Evolutionary conservation across 1,140 invertebrate species (phyloP), one percentile per base, ranked within the genome.

Genomic region (Holotrichia oblita): DNA sequence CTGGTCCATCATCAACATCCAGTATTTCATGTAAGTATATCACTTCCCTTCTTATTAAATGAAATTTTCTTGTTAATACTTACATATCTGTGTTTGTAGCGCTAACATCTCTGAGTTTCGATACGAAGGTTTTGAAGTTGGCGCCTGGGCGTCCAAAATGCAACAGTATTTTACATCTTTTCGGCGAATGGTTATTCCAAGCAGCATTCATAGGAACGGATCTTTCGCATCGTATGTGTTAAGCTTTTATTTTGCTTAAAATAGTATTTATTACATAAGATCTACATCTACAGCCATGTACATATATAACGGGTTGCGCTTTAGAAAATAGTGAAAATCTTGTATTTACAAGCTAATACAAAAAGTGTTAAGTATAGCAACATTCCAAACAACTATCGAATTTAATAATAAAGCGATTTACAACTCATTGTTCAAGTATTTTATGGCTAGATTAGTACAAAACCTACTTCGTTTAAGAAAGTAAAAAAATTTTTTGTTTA

Each of bases 141-240:
- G 93, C 94, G n/a, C 90, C 92, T 40, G 88, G 91, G 24, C 90
- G 97, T 77, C 96, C 97, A 9, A 96, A 95, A 84, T 97, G 96
- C 80, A 91, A 91, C 83, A 98, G 96, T 82, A 95, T 99, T 87
- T 90, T 99, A 40, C 97, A 99, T 89, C 88, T 99, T 77, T 98
- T 99, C 88, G 97, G 97, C 12, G 94, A 97, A 85, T 99, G 98
- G 98, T 88, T 99, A 41, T 99, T 99, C 87, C 97, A 99, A 87
- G 97, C 97, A 34, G 94, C 97, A 24, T 92, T 98, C 83, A 94
- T 98, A 80, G 96, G 95, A 64, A 93, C 91, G 59, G 91, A 93
- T 77, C 90, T 91, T 88, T 86, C 88, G 0, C 88, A 90, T 89
- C 82, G 82, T 83, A 80, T n/a, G 78, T 80, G 20, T 73, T 12